Evolutionary conservation across 1,140 invertebrate species (phyloP), one percentile per base, ranked within the genome.

Genomic region (Drosophila lowei): DNA sequence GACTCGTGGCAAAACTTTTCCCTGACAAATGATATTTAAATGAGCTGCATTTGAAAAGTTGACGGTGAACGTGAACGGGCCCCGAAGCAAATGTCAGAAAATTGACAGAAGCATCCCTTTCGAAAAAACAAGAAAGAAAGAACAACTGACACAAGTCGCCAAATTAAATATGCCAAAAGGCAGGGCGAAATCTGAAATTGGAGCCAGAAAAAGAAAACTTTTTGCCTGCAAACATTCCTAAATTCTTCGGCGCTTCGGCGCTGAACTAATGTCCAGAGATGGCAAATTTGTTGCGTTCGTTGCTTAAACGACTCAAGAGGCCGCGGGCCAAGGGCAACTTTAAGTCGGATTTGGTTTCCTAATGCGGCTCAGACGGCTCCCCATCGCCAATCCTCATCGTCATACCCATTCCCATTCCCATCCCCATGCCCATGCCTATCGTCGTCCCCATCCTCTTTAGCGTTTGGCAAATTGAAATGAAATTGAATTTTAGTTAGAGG

Each of bases 111-210:
- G 34, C 65, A 81, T 86, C 62, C 60, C 52, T 58, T 64, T 46
- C 54, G 34, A 28, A 28, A 6, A 61, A 56, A 46, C 53, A 28
- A 67, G 43, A n/a, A 11, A 15, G 50, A 75, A 63, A 38, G 30
- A 54, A 75, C 52, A 61, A 55, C 65, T 72, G 77, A 68, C 83
- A 77, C 73, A 71, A 86, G 78, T 72, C 83, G 74, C 42, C 64
- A 88, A 86, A 86, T 86, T 78, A 86, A 86, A 86, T 78, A 86
- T 86, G 81, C 81, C 77, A 80, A 85, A 77, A 64, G 77, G 73
- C 81, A 77, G 52, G 56, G 58, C 47, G 54, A 78, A 78, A 83
- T 71, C 79, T 15, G 56, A 77, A 38, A 74, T 60, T 38, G 73
- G 72, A 63, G 52, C 65, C 55, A 74, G 49, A 80, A 81, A 73